Evolutionary conservation across 2,113 vertebrate species (phyloP), one percentile per base, ranked within the genome.

Genomic region (Mesembrinibis cayennensis): DNA sequence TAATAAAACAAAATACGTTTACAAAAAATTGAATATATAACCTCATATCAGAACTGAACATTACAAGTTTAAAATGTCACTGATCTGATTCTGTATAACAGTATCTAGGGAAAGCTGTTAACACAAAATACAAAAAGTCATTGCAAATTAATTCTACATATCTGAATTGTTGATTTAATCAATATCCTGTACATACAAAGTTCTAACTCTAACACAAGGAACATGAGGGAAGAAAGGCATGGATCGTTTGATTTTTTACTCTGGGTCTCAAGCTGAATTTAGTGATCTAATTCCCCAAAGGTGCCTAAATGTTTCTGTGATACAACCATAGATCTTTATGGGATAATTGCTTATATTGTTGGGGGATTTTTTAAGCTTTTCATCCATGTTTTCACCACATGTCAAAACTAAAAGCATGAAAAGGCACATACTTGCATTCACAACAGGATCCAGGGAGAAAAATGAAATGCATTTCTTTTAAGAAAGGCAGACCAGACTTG

Each of bases 1-100:
- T 95, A 74, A 65, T 38, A 82, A 82, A 95, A 61, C 34, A 92
- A 83, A 90, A 82, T 16, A 70, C 7, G 45, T 38, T 95, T 61
- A 77, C 0, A 8, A 89, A 95, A 95, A 95, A 17, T 2, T 34
- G 14, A 82, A 70, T 50, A n/a, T 16, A 73, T 30, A 77, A 66
- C 22, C 6, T 58, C 1, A 0, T 53, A 79, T 21, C 44, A 79
- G 49, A 78, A 74, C 13, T 25, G 21, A 85, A 79, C 10, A 59
- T 10, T 17, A 52, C 16, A 79, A 27, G 30, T 45, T 38, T 26
- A 78, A 89, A 91, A 78, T 67, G 22, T 69, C 50, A 74, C 34
- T 38, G 36, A 66, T 62, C 26, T 9, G 16, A 45, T 44, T 81
- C 44, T 53, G 30, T 36, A 11, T 21, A 82, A 59, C 38, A 16